Base-by-base conservation (phyloP, 2,113 vertebrate genomes). In the Butastur rufipennis region DNA sequence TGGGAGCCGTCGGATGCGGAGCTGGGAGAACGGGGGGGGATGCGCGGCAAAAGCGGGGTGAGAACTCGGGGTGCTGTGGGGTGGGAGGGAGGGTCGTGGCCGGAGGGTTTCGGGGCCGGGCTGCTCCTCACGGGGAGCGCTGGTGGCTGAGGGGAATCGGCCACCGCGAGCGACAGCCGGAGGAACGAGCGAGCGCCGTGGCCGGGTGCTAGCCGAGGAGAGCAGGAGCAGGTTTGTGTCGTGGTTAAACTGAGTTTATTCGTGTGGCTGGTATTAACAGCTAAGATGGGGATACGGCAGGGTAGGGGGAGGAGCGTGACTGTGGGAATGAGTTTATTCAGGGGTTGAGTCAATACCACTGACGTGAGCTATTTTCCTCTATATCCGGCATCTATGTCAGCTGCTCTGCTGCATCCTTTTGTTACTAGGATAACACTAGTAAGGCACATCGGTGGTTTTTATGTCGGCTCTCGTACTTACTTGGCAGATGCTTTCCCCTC, bases 291-390 rank as follows among this genome's bases (percentile, higher is more conserved):
- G 48, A 93, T 92, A n/a, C 56, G 42, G 93, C 88, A 61, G 92
- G 81, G 68, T 13, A 81, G 81, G 79, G 94, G 96, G 94, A 92
- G 97, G 94, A 95, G 96, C 93, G 74, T 23, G 81, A 47, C 93
- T 59, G 75, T 93, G 94, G 95, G 96, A 95, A 95, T 93, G 92
- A 95, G 91, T 95, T 96, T 96, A 52, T 97, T 93, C 92, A 61
- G 96, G 27, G 89, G 78, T 92, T 97, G 91, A 97, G 93, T 96
- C 91, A 84, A 88, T 93, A 93, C 25, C 92, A 94, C 92, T 97
- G 97, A 97, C 93, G 90, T 96, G 89, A 96, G 95, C 88, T 94
- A 16, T 97, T 94, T 96, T 90, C 92, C 88, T 90, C 94, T 91
- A 21, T 93, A 94, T 97, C 92, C 87, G 91, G 94, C 84, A 48